Evolutionary conservation across 2,888 invertebrate species (phyloP).

Genomic region (Cheilosia soror): DNA sequence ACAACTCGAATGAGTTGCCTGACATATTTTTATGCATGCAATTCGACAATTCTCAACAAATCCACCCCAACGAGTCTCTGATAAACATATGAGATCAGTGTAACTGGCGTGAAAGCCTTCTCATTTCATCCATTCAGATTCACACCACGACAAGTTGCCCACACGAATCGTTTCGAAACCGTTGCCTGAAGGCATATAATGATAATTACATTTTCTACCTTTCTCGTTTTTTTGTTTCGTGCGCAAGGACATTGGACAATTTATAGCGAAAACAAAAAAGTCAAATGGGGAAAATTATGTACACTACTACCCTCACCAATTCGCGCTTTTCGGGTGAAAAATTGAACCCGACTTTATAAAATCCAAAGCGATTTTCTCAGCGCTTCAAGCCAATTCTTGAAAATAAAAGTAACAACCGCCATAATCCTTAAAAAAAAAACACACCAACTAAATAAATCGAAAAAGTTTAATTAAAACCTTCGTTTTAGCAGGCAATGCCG

Average conservation of each 20-base stretch:
- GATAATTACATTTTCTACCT: too few relatives aligned
- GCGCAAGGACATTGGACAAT: neutral
- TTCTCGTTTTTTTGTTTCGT: too few relatives aligned
- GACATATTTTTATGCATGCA: too few relatives aligned
- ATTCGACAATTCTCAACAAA: too few relatives aligned
- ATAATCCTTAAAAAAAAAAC: neutral
- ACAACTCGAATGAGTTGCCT: too few relatives aligned
- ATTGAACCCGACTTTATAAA: neutral
- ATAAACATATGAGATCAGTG: too few relatives aligned
- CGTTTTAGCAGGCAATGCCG: constrained; percentile 12
- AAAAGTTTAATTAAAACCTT: constrained; percentile 62
- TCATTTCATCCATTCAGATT: too few relatives aligned
- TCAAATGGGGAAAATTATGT: neutral
- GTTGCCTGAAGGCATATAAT: too few relatives aligned
- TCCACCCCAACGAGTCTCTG: too few relatives aligned
- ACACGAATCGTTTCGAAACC: too few relatives aligned
- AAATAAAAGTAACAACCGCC: neutral
- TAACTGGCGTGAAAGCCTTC: too few relatives aligned
- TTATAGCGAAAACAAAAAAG: neutral
- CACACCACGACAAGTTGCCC: too few relatives aligned
- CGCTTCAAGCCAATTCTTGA: neutral
- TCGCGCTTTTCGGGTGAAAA: neutral
- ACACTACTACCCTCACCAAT: neutral
- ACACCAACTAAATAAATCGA: constrained; percentile 12
- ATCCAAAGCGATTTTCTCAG: neutral